A percentile compares a stretch with the other conserved stretches of the same genome.
Evolutionary conservation across 2,888 invertebrate species (phyloP).

Genomic region (Balanococcus diminutus): DNA sequence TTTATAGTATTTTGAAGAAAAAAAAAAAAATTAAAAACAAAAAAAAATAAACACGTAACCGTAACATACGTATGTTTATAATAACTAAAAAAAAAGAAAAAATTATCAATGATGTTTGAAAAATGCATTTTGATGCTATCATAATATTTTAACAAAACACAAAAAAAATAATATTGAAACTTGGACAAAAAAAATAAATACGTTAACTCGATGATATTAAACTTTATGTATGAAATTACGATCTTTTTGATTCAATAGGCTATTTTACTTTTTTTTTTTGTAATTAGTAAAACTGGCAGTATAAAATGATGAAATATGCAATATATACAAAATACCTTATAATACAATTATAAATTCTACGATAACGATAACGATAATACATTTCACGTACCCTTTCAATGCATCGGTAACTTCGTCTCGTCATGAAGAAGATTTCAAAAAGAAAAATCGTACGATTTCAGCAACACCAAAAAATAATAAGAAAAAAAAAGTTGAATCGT

Average conservation of each 20-base stretch:
- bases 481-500: neutral
- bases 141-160: too few species aligned
- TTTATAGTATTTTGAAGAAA: neutral
- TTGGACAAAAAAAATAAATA: too few species aligned
- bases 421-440: neutral
- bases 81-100: neutral
- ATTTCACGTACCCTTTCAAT: constrained; percentile 24
- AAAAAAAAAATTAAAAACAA: neutral
- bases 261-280: neutral
- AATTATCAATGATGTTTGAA: neutral
- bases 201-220: too few species aligned
- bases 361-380: constrained; percentile 33
- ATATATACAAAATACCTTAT: constrained; percentile 20
- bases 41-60: neutral
- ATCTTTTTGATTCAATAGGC: neutral
- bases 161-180: too few species aligned
- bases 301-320: neutral
- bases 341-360: neutral
- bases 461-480: neutral
- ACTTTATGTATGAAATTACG: neutral
- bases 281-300: constrained; percentile 14
- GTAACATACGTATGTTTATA: neutral
- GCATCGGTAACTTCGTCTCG: constrained; percentile 29
- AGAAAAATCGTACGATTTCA: neutral
- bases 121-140: neutral